Evolutionary conservation across 1,140 invertebrate species (phyloP), one percentile per base, ranked within the genome.

Genomic region (Cylas formicarius): DNA sequence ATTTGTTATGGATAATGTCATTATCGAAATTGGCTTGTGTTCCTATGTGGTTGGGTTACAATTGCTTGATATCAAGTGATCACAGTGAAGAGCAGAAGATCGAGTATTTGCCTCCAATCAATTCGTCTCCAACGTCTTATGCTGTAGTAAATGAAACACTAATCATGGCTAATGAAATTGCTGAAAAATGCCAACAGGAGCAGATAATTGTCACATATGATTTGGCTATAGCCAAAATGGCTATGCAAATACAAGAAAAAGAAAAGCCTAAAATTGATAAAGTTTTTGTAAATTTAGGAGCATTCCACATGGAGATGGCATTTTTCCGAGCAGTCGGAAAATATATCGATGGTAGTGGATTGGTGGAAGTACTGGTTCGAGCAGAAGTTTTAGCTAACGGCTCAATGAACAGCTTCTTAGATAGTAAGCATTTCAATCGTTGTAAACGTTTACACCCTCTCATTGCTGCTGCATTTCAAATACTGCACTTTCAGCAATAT

Each of bases 251-350:
- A 44, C 63, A 68, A 56, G 50, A 46, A 11, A 52, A 49, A 45
- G 56, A 67, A 52, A 36, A 42, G 10, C 55, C 58, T 1, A 33
- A 29, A n/a, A n/a, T 42, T 38, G 31, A 51, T 39, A 37, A 47
- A 17, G 23, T 51, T 28, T 51, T 48, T 43, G 31, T 51, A 17
- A 53, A 64, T 38, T 51, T 67, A 20, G 66, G 63, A 29, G 48
- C 59, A 5, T 67, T 69, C 47, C 65, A 69, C 33, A 61, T 58
- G 26, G 20, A 61, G 29, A 57, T 69, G 57, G 57, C 66, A 36
- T 68, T 50, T 54, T 70, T 64, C 38, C 63, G 60, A 59, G 60
- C 62, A 4, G 22, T 68, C 14, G 67, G 64, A 22, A 64, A 65
- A 50, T 56, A 55, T 41, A 63, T 68, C 14, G 53, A 58, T 26